Evolutionary conservation across 2,113 vertebrate genomes (phyloP).

Genomic region (Pangasianodon gigas): DNA sequence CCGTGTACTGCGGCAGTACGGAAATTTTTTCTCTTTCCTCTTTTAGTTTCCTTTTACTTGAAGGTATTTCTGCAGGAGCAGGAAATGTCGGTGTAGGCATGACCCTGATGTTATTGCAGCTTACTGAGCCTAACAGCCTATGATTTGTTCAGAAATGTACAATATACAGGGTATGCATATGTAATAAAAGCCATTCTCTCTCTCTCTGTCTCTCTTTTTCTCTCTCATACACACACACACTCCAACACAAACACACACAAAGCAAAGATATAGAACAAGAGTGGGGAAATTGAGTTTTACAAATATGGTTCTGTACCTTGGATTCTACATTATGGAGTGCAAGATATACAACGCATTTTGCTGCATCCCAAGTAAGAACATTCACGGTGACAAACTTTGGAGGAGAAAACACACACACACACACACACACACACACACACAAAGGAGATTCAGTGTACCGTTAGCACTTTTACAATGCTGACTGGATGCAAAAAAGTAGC

Average conservation of each 20-base stretch:
- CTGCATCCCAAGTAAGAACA: not conserved
- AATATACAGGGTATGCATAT: constrained; percentile 20
- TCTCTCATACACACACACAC: not conserved
- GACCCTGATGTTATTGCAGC: constrained; percentile 39
- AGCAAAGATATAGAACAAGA: not conserved
- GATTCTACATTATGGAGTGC: not conserved
- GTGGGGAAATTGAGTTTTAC: not conserved
- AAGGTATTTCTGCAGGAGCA: constrained; percentile 40
- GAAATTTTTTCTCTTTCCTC: constrained; percentile 24
- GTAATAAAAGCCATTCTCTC: not conserved
- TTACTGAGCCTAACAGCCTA: constrained; percentile 33
- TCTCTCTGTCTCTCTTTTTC: not conserved
- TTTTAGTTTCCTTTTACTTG: constrained; percentile 24
- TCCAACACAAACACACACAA: not conserved
- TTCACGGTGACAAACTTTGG: not conserved
- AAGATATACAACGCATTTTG: not conserved
- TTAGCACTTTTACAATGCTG: not conserved
- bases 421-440: constrained; percentile 3
- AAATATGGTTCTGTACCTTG: not conserved
- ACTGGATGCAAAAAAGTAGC: not conserved
- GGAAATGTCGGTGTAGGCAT: constrained; percentile 2
- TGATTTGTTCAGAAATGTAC: constrained; percentile 35
- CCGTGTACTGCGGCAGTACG: constrained; percentile 5
- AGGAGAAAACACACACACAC: not conserved
- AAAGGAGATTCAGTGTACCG: not conserved